Evolutionary conservation across 2,797 vertebrate species (phyloP), one percentile per base, ranked within the genome.

Genomic region (Gymnoscopelus braueri): DNA sequence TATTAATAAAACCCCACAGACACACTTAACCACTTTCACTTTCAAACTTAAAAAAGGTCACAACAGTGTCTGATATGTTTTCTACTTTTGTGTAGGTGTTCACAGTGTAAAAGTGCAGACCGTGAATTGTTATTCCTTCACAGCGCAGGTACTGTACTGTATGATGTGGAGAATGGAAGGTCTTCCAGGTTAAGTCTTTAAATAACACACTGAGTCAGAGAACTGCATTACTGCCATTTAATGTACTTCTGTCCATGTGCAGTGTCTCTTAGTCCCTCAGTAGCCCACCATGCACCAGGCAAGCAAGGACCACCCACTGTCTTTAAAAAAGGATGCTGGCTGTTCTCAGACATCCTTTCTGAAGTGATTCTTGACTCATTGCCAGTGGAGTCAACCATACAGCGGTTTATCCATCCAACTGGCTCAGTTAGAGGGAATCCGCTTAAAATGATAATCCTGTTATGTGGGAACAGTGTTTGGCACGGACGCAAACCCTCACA

Each of bases 381-480:
- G 72, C 87, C 87, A 88, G 74, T 23, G 1, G 82, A 89, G 84
- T 78, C 71, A 60, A 84, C 73, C 65, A 84, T 85, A 88, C 86
- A 83, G 74, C 80, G 78, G 81, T 89, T 84, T 83, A 88, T 87
- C 81, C 88, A 77, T 89, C 85, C 88, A 89, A 87, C 84, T 91
- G 89, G 88, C 88, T 89, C 85, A 83, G 85, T 89, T 83, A 85
- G 87, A 66, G 58, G 86, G 85, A 92, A 90, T 88, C 77, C 84
- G 90, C 84, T 90, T 89, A 91, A 91, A 84, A 90, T 89, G 74
- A 82, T 91, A 92, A 92, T 92, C 90, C 89, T 85, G 86, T 92
- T 91, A 91, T 88, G 84, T 24, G 80, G 83, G 83, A 89, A 89
- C 86, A 87, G 79, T 87, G 82, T 88, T 91, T 90, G 89, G 90